A percentile compares a stretch with the other conserved stretches of the same genome.
These are phyloP conservation scores for Anhinga rufa DNA, from an alignment of 2,113 vertebrate species.

Conservation along the genomic window DNA sequence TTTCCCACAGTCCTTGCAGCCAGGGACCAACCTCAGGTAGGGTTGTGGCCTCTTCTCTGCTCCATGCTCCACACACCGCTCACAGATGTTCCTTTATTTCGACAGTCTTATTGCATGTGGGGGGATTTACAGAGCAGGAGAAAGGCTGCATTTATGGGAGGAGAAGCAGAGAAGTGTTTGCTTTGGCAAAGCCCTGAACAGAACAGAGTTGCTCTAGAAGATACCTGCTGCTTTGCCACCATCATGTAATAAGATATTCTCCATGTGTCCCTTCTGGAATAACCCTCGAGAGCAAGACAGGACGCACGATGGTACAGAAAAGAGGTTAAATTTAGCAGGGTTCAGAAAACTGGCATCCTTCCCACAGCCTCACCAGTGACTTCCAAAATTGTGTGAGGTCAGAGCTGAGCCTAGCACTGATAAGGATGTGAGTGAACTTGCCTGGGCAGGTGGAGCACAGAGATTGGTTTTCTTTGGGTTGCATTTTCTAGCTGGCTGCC, in stretches of 20 bases:
- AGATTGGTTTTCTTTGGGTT: background rate
- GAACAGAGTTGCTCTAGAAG: background rate
- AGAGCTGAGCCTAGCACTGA: background rate
- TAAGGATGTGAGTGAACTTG: background rate
- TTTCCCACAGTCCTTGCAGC: background rate
- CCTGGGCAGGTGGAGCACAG: background rate
- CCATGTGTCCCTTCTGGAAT: fast-evolving
- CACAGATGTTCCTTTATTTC: background rate
- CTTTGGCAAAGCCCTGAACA: background rate
- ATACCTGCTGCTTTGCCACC: background rate
- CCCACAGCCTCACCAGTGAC: background rate
- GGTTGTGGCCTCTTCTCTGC: background rate
- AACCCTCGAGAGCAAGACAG: background rate
- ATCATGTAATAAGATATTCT: background rate
- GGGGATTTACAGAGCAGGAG: background rate
- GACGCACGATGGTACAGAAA: background rate
- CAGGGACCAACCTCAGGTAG: background rate
- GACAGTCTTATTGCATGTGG: background rate
- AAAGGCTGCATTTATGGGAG: background rate
- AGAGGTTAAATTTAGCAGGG: fast-evolving
- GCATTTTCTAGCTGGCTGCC: background rate
- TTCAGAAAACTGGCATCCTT: background rate
- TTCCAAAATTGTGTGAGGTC: background rate
- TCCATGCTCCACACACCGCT: background rate
- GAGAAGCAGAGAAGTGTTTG: background rate